phyloP scores from a whole-genome alignment of 2,888 invertebrate genomes.

The Pogonocherus hispidulus region DNA sequence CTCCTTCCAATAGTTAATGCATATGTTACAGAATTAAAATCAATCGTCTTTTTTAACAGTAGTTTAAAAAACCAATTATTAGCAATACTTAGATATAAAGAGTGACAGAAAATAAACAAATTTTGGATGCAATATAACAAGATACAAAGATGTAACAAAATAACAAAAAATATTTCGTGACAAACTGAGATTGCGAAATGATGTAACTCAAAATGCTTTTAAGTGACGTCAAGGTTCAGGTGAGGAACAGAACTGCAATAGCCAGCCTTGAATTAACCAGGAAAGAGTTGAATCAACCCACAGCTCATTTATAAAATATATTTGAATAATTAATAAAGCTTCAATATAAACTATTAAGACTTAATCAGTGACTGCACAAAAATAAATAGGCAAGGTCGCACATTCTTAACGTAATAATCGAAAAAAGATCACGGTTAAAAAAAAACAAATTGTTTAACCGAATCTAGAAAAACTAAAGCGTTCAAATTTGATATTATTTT shows the following conservation, averaged over 20 bases:
- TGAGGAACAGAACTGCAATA: neutral
- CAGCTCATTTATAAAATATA: conserved; percentile 27
- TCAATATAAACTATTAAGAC: conserved; percentile 6
- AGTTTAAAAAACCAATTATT: too few species aligned
- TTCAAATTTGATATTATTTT: neutral
- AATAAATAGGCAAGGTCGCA: conserved; percentile 17
- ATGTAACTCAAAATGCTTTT: neutral
- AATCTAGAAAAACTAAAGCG: neutral
- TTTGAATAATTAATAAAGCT: conserved; percentile 27
- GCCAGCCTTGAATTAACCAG: conserved; percentile 26
- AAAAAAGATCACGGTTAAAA: neutral
- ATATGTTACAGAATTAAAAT: too few species aligned
- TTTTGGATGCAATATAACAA: too few species aligned
- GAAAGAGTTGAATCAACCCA: conserved; percentile 31
- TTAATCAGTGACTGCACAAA: conserved; percentile 5
- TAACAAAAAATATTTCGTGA: neutral
- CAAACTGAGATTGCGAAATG: neutral
- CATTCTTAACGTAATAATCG: conserved; percentile 3
- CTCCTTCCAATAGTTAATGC: too few species aligned
- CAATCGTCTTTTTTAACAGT: too few species aligned
- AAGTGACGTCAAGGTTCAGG: conserved; percentile 8
- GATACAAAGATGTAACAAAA: too few species aligned
- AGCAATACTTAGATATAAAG: too few species aligned
- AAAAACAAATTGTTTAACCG: neutral
- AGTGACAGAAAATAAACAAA: too few species aligned